Evolutionary conservation across 1,140 invertebrate species (phyloP), one percentile per base, ranked within the genome.

Genomic region (Papilio polytes): DNA sequence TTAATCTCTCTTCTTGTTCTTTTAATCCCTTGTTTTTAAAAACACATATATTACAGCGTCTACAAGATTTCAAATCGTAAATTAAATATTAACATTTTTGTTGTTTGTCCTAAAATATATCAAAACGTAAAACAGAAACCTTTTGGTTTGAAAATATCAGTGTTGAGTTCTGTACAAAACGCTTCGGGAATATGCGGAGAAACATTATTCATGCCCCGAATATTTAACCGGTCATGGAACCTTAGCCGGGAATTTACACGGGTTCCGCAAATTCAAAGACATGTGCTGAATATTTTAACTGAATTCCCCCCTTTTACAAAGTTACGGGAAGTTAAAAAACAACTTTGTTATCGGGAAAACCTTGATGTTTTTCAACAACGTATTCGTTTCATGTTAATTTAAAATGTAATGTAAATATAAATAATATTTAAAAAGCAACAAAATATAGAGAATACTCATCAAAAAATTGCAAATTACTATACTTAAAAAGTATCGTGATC

Each of bases 131-230:
- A 66, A 66, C 10, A 13, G 10, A 66, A 66, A 63, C 2, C 22
- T 63, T 59, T 66, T 66, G 53, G 4, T 70, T 31, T 70, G 36
- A 70, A 70, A 70, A 31, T 70, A 70, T 70, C 63, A 31, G 63
- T 70, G 26, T 31, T 26, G 63, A 70, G 63, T 31, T 70, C 26
- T 15, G 74, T 76, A 51, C 44, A 76, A 44, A 76, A 48, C 74
- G 48, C 46, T 46, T 76, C 63, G 63, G 26, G 74, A 76, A 76
- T 76, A 76, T 76, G 74, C 74, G 20, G 74, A 44, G 1, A 51
- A 76, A 76, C 74, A 76, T 76, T 76, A 76, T 76, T 76, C 74
- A 76, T 48, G 74, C 20, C 48, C 74, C 74, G 74, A 76, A 76
- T 76, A 51, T 76, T 76, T 51, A 76, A 76, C 74, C 74, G 74